phyloP scores from a whole-genome alignment of 37 sponge, comb jelly and placozoan species.

The Bolinopsis microptera region DNA sequence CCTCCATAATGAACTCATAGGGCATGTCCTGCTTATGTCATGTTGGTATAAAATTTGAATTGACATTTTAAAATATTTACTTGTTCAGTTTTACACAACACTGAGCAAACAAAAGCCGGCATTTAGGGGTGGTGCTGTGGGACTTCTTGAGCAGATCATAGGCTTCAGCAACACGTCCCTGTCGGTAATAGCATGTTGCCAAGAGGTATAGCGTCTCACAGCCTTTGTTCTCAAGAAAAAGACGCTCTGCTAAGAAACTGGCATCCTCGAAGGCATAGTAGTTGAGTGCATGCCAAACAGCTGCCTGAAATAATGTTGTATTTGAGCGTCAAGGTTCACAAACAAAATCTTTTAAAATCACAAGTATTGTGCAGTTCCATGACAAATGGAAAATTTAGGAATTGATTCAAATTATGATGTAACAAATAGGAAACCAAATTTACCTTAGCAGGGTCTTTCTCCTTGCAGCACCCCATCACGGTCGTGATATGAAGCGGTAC shows the following conservation, averaged over 20 bases:
- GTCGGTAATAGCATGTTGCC: conserved; percentile 85
- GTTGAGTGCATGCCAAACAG: conserved; percentile 81
- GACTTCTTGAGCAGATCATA: conserved; percentile 72
- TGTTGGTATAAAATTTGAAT: no score
- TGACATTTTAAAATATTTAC: no score
- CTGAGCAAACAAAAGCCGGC: conserved; percentile 78
- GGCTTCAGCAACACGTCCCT: conserved; percentile 74
- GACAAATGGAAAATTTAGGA: not conserved
- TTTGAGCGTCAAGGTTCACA: not conserved
- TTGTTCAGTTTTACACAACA: conserved; percentile 81
- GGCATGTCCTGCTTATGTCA: no score
- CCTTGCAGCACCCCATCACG: conserved; percentile 57
- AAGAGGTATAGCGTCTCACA: conserved; percentile 74
- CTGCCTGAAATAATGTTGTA: conserved; percentile 69
- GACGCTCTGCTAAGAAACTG: conserved; percentile 86
- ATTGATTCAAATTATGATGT: not conserved
- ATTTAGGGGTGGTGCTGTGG: conserved; percentile 66
- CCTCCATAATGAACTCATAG: no score
- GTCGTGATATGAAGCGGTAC: not conserved
- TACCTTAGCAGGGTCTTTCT: conserved; percentile 59
- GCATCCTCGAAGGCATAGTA: conserved; percentile 84
- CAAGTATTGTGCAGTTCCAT: not conserved
- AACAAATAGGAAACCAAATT: not conserved
- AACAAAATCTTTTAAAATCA: not conserved
- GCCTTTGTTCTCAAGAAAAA: conserved; percentile 81